These are phyloP conservation scores for Ophion slaviceki DNA, from an alignment of 2,888 invertebrate genomes.

Conservation along the genomic window DNA sequence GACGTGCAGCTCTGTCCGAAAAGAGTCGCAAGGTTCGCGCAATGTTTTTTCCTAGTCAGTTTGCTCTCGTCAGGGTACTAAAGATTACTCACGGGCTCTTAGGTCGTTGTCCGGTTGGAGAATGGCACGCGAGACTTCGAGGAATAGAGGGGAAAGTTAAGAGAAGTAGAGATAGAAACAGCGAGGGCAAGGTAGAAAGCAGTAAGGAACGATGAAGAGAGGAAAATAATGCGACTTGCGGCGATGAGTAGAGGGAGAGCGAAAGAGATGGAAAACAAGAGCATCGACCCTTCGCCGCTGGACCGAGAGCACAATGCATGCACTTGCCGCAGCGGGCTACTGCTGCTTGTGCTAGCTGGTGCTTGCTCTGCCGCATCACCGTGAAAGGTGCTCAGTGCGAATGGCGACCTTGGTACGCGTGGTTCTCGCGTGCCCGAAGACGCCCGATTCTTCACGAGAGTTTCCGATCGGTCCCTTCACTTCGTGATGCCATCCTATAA, in stretches of 20 bases:
- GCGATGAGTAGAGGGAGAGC: constrained; percentile 35
- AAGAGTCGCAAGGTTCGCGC: not conserved
- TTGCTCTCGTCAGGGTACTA: constrained; percentile 29
- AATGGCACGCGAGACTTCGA: constrained; percentile 42
- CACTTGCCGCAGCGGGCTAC: constrained; percentile 62
- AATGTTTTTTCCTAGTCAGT: constrained; percentile 16
- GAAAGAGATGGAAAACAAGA: constrained; percentile 50
- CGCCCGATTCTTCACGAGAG: constrained; percentile 59
- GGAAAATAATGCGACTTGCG: constrained; percentile 21
- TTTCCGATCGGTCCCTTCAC: constrained; percentile 53
- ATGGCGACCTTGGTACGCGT: constrained; percentile 73
- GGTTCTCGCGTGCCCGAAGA: constrained; percentile 73
- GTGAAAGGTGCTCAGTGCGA: constrained; percentile 66
- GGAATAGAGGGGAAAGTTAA: constrained; percentile 10
- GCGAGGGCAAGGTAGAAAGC: not conserved
- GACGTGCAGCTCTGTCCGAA: not conserved
- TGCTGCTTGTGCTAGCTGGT: constrained; percentile 47
- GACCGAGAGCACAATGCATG: constrained; percentile 59
- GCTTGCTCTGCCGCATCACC: constrained; percentile 57
- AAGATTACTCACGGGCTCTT: constrained; percentile 39
- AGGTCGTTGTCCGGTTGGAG: constrained; percentile 55
- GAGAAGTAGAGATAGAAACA: constrained; percentile 32
- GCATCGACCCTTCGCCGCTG: constrained; percentile 60
- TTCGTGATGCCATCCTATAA: constrained; percentile 31
- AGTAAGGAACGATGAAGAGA: constrained; percentile 9